A percentile compares a stretch with the other conserved stretches of the same genome.
phyloP scores from a whole-genome alignment of 1,140 invertebrate species.

The Scaptomyza hsui region DNA sequence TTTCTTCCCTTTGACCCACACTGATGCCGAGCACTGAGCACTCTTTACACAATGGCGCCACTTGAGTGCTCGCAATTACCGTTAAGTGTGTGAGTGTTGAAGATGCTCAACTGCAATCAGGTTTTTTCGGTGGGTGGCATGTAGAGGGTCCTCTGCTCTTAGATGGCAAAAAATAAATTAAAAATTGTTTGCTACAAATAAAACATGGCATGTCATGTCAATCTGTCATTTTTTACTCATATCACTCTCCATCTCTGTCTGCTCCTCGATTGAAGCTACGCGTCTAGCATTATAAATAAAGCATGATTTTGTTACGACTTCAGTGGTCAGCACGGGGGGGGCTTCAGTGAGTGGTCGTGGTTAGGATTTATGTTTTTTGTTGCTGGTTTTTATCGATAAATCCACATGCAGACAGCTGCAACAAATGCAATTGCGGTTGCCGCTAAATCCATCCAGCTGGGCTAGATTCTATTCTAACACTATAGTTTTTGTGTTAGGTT shows the following conservation, averaged over 20 bases:
- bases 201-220: slow-evolving; percentile 62
- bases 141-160: slow-evolving; percentile 10
- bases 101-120: slow-evolving; percentile 30
- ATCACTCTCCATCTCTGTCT: background rate
- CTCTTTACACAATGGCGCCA: slow-evolving; percentile 63
- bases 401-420: slow-evolving; percentile 44
- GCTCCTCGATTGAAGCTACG: background rate
- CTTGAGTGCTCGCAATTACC: slow-evolving; percentile 79
- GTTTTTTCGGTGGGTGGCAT: background rate
- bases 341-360: too few relatives aligned
- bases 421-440: slow-evolving; percentile 31
- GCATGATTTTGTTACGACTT: slow-evolving; percentile 56
- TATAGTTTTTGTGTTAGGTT: background rate
- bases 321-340: background rate
- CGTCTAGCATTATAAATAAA: slow-evolving; percentile 55
- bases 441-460: slow-evolving; percentile 49
- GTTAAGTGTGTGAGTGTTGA: slow-evolving; percentile 56
- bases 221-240: slow-evolving; percentile 35
- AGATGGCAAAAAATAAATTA: slow-evolving; percentile 34
- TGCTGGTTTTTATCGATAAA: slow-evolving; percentile 53
- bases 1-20: background rate
- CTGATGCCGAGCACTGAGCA: background rate
- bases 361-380: background rate
- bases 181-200: slow-evolving; percentile 40
- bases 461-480: too few relatives aligned